Conservation (phyloP, 2,797 vertebrate species). For the Hemitrygon akajei region DNA sequence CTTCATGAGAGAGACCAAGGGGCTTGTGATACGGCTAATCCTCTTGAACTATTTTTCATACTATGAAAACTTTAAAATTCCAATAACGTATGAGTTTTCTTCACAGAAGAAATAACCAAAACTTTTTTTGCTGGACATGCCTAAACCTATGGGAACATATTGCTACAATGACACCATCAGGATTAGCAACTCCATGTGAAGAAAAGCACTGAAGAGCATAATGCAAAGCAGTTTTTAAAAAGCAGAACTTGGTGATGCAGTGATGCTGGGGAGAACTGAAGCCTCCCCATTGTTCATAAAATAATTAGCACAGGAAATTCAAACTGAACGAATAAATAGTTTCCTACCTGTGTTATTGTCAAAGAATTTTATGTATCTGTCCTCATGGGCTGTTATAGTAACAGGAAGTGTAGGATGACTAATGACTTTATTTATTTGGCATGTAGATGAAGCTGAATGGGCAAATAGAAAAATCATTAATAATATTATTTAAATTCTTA, state of each 20-base stretch:
- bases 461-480: constrained; percentile 42
- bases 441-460: constrained; percentile 59
- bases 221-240: background rate
- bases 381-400: constrained; percentile 92
- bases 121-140: background rate
- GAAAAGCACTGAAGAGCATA: background rate
- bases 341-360: constrained; percentile 83
- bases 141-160: background rate
- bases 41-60: background rate
- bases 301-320: background rate
- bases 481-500: background rate
- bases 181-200: background rate
- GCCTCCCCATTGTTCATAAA: background rate
- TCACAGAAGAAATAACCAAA: background rate
- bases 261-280: background rate
- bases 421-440: constrained; percentile 93
- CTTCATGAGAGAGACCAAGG: background rate
- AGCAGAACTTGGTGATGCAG: too few relatives aligned
- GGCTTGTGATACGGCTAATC: background rate
- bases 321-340: background rate
- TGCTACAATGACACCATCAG: background rate
- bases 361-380: constrained; percentile 93
- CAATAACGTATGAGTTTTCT: background rate
- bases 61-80: background rate
- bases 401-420: constrained; percentile 95